Evolutionary conservation across 2,797 vertebrate species (phyloP).

Genomic region (Esox masquinongy): DNA sequence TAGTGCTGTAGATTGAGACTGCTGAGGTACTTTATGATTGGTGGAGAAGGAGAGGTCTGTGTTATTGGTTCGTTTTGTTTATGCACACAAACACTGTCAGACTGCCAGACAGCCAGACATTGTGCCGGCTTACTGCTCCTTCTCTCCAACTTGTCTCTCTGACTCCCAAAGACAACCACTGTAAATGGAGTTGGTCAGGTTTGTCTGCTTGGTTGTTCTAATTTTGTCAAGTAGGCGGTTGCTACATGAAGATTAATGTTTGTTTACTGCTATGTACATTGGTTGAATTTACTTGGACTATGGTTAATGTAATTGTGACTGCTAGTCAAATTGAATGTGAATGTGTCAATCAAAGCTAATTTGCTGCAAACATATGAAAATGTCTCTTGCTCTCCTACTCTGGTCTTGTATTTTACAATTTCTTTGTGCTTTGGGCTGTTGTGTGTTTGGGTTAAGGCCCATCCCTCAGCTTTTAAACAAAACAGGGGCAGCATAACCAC

Average conservation of each 20-base stretch:
- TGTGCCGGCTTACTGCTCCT: not conserved
- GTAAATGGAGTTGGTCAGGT: conserved; percentile 11
- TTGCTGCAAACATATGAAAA: not conserved
- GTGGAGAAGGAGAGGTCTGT: not conserved
- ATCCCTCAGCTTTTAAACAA: too few relatives aligned
- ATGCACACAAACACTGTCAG: conserved; percentile 15
- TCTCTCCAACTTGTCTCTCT: conserved; percentile 5
- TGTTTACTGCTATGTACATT: conserved; percentile 3
- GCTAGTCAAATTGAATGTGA: conserved; percentile 3
- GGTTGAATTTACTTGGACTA: not conserved
- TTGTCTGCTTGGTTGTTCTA: not conserved
- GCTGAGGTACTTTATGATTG: not conserved
- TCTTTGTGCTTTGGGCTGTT: not conserved
- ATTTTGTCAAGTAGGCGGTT: not conserved
- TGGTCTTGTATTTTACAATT: not conserved
- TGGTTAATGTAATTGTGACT: not conserved
- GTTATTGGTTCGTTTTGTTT: conserved; percentile 17
- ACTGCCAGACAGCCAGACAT: not conserved
- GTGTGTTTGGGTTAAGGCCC: not conserved
- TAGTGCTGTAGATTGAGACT: not conserved
- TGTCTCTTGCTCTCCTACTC: not conserved
- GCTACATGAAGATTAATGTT: not conserved
- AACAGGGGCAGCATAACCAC: too few relatives aligned
- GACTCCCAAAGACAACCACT: not conserved
- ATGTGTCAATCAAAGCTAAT: conserved; percentile 10